Evolutionary conservation across 2,797 vertebrate species (phyloP).

Genomic region (Takifugu ocellatus): DNA sequence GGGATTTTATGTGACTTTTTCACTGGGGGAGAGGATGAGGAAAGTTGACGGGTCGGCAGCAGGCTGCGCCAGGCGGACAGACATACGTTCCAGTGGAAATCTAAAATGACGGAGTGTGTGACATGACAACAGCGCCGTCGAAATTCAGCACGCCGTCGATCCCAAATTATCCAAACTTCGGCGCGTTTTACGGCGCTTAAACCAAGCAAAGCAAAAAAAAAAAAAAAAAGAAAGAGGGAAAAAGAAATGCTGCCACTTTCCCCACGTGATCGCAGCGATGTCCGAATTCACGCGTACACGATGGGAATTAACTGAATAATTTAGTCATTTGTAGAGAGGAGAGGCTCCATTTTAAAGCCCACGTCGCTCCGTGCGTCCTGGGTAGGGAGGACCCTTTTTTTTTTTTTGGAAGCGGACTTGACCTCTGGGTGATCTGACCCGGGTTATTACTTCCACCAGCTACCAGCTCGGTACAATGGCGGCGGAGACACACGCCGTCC

Average conservation of each 20-base stretch:
- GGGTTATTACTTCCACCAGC: slow-evolving; percentile 48
- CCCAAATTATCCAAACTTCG: slow-evolving; percentile 10
- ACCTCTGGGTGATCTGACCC: slow-evolving; percentile 66
- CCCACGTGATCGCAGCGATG: slow-evolving; percentile 9
- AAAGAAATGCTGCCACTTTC: slow-evolving; percentile 6
- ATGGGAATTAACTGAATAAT: slow-evolving; percentile 33
- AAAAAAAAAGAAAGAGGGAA: neutral
- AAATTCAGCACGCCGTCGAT: neutral
- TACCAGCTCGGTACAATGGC: slow-evolving; percentile 44
- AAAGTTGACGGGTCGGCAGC: slow-evolving; percentile 60
- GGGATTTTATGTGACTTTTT: neutral
- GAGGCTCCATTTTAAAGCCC: slow-evolving; percentile 39
- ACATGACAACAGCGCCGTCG: slow-evolving; percentile 21
- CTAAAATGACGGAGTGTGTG: slow-evolving; percentile 50
- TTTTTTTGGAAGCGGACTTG: slow-evolving; percentile 56
- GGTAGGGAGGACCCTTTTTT: slow-evolving; percentile 38
- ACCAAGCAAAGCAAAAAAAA: neutral
- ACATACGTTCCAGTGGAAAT: slow-evolving; percentile 43
- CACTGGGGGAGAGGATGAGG: neutral
- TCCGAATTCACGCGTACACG: slow-evolving; percentile 16
- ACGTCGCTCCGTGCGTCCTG: slow-evolving; percentile 46
- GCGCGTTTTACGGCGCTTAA: neutral
- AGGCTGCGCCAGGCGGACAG: slow-evolving; percentile 18
- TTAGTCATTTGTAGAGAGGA: slow-evolving; percentile 41
- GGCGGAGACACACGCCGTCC: slow-evolving; percentile 43